These are phyloP conservation scores for Anguilla obscura DNA, from an alignment of 2,797 vertebrate species.

Conservation along the genomic window DNA sequence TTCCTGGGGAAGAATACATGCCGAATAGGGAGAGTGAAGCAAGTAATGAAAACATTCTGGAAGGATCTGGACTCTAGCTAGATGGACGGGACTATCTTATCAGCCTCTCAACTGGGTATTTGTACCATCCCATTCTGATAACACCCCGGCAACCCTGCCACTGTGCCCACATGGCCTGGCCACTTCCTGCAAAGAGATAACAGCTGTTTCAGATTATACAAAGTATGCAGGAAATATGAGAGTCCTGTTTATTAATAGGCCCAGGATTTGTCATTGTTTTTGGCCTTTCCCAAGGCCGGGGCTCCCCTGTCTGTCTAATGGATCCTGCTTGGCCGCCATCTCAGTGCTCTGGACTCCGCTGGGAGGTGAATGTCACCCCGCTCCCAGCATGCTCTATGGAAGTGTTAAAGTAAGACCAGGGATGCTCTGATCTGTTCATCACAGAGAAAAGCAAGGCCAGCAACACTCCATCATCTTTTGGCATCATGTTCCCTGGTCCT, in stretches of 20 bases:
- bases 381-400: background rate
- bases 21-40: background rate
- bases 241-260: conserved; percentile 59
- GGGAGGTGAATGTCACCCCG: conserved; percentile 14
- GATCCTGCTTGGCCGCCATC: background rate
- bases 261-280: conserved; percentile 55
- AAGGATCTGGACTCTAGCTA: conserved; percentile 56
- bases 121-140: conserved; percentile 62
- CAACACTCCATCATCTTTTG: conserved; percentile 11
- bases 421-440: conserved; percentile 36
- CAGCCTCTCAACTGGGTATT: conserved; percentile 61
- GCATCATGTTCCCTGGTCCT: conserved; percentile 22
- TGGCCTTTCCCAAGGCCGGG: background rate
- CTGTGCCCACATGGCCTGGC: conserved; percentile 50
- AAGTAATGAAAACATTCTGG: conserved; percentile 52
- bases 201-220: conserved; percentile 60
- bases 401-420: background rate
- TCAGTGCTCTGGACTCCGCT: background rate
- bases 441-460: conserved; percentile 37
- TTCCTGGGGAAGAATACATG: background rate
- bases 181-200: conserved; percentile 78
- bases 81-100: conserved; percentile 72
- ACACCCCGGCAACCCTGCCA: conserved; percentile 51
- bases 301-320: conserved; percentile 17
- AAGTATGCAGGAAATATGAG: conserved; percentile 60